Base-by-base conservation (phyloP, 1,140 invertebrate species). In the Pseudomyrmex concolor region DNA sequence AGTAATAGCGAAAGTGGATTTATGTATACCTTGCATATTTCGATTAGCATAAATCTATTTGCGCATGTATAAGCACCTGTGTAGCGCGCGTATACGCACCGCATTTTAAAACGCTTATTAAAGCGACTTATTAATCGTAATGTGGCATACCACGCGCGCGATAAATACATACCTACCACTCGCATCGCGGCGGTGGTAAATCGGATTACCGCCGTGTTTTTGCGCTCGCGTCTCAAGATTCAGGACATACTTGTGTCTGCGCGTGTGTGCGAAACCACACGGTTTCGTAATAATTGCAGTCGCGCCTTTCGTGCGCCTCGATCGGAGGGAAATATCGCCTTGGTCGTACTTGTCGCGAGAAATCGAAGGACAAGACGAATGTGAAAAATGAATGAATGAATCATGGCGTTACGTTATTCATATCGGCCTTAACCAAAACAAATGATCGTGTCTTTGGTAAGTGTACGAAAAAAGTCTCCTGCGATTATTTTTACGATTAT, bases 1-100 rank as follows among this genome's bases (percentile, higher is more conserved):
- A 55, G 64, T 71, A 87, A 87, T 81, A 70, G 74, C 74, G 54
- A 84, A 86, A 80, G 68, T 59, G 45, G 48, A 73, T 73, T 86
- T 82, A 84, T 86, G 86, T 72, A 72, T 48, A 43, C 48, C 50
- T 74, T 48, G 60, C 17, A 80, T 82, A 85, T 88, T 82, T 87
- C 85, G 60, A 88, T 88, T 85, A 88, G 25, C 86, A 87, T 88
- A 88, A 87, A 88, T 84, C 63, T 67, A 76, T 66, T 87, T 88
- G 59, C n/a, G 70, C 54, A 57, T 57, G n/a, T 64, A n/a, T 72
- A 48, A 63, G 45, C 43, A 17, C 2, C 25, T 34, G 34, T 34
- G 15, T 60, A 77, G 50, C 50, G n/a, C 34, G 34, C 67, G 60
- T 67, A 59, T 73, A 73, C 77, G 48, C 70, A 55, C 15, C 45